Evolutionary conservation across 64 coral and sea anemone species (phyloP), one percentile per base, ranked within the genome.

Genomic region (Actinia equina): DNA sequence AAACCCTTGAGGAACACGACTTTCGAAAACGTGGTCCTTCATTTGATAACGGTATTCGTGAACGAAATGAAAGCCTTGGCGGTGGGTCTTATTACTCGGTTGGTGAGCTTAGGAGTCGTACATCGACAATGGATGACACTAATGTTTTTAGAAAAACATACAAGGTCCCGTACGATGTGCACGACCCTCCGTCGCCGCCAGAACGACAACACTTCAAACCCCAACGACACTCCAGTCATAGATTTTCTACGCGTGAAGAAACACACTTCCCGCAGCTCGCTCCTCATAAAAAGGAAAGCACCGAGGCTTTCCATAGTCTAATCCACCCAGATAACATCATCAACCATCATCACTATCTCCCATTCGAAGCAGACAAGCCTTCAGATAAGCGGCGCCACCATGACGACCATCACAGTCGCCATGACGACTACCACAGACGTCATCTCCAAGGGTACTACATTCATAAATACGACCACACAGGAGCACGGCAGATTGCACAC

Each of bases 291-390:
- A 19, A 55, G 25, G 87, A 85, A 26, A 53, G 22, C 20, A 45
- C 17, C 6, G 69, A 86, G 23, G 94, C 77, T 0, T 96, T 93
- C 52, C 59, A 37, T 23, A 88, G 84, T 0, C 55, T 96, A 30
- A 60, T 93, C 11, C 94, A 96, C 85, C 94, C 94, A 13, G 91
- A 96, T 79, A 96, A 96, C 59, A 81, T 96, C 4, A 90, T 93
- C 8, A 93, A 96, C 53, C 94, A 96, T 52, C 94, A 96, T 52
- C 91, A 96, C 76, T 96, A 89, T 58, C 88, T 96, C 8, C 94
- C 94, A 44, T 87, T 90, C 18, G 94, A 96, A 78, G 94, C 88
- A n/a, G 43, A 61, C 9, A 90, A 93, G 64, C 51, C 85, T 7
- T 23, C 77, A 4, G 83, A 55, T 83, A 69, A 84, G 11, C 11